Conservation (phyloP, 37 sponge, comb jelly and placozoan species). For the Petrosia ficiformis region DNA sequence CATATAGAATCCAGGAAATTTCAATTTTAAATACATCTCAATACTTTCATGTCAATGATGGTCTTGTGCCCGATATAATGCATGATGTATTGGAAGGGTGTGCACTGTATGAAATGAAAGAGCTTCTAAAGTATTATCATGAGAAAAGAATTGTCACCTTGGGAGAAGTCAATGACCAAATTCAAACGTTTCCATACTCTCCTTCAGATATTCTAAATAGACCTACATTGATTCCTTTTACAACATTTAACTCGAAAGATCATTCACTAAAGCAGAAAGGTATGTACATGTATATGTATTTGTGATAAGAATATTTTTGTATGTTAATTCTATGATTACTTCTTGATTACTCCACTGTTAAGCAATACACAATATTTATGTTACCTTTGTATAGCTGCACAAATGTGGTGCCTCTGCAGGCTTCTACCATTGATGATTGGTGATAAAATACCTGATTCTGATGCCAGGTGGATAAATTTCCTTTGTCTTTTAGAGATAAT, state of each 20-base stretch:
- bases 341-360: too few relatives aligned
- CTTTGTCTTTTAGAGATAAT: constrained; percentile 35
- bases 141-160: constrained; percentile 31
- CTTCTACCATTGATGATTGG: constrained; percentile 64
- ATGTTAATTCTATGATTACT: too few relatives aligned
- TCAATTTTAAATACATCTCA: constrained; percentile 35
- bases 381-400: constrained; percentile 57
- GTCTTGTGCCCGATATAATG: constrained; percentile 68
- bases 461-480: constrained; percentile 45
- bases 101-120: constrained; percentile 14
- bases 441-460: constrained; percentile 36
- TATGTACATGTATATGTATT: constrained; percentile 10
- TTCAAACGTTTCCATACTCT: constrained; percentile 18
- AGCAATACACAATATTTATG: too few relatives aligned
- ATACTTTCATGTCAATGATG: constrained; percentile 66
- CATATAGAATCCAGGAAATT: constrained; percentile 47
- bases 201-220: constrained; percentile 10
- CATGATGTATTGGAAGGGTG: constrained; percentile 73
- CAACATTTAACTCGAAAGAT: constrained; percentile 16
- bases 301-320: not conserved
- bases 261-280: constrained; percentile 39
- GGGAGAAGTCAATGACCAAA: constrained; percentile 15
- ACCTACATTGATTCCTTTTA: constrained; percentile 13
- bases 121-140: constrained; percentile 15
- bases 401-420: constrained; percentile 60